phyloP scores from a whole-genome alignment of 1,140 invertebrate species.

The Caenorhabditis latens region DNA sequence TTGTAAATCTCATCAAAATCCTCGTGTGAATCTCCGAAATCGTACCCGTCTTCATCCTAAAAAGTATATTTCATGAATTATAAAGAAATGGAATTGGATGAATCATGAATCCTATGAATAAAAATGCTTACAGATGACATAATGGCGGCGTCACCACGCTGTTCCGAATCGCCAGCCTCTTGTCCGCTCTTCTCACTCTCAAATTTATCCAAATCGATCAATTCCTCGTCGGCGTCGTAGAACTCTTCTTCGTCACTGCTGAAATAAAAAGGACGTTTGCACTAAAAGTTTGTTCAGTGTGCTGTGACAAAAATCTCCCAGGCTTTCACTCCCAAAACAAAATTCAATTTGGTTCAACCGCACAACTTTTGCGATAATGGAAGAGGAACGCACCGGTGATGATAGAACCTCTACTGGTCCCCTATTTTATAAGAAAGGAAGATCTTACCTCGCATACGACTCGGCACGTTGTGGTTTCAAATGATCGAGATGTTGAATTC shows the following conservation, averaged over 20 bases:
- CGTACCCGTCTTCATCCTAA: constrained; percentile 55
- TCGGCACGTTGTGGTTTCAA: constrained; percentile 32
- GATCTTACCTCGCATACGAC: constrained; percentile 35
- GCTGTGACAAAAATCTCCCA: not conserved
- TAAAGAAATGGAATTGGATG: too few relatives aligned
- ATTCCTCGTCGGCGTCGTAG: constrained; percentile 63
- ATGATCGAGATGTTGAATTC: constrained; percentile 49
- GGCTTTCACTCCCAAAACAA: constrained; percentile 1
- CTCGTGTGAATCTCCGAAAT: constrained; percentile 61
- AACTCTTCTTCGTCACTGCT: constrained; percentile 63
- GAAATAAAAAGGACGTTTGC: constrained; percentile 43
- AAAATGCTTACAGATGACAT: constrained; percentile 4
- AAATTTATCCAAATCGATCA: constrained; percentile 59
- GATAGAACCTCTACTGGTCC: too few relatives aligned
- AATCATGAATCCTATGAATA: too few relatives aligned
- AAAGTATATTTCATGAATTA: not conserved
- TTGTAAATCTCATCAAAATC: constrained; percentile 62
- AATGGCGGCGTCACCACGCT: not conserved
- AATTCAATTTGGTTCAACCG: constrained; percentile 30
- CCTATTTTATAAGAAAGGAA: too few relatives aligned
- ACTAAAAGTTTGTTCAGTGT: not conserved
- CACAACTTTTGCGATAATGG: not conserved
- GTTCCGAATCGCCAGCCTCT: constrained; percentile 11
- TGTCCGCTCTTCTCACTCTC: constrained; percentile 25
- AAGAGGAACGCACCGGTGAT: not conserved